These are phyloP conservation scores for Chaetophractus vellerosus DNA, from an alignment of 2,797 vertebrate genomes.

Conservation along the genomic window DNA sequence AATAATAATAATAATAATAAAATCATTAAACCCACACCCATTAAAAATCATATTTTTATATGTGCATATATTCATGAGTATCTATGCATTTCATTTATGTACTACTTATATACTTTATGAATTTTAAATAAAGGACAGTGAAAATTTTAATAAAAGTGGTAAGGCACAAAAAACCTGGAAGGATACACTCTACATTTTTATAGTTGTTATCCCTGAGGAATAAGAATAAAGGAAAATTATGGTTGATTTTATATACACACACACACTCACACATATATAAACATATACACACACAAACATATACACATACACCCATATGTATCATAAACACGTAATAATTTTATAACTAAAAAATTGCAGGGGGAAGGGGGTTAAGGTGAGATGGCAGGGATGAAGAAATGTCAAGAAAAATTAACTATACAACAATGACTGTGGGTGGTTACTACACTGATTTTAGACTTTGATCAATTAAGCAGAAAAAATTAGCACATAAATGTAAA, in stretches of 20 bases:
- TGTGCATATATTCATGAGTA: neutral
- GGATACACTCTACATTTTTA: constrained; percentile 12
- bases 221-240: constrained; percentile 36
- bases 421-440: neutral
- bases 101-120: constrained; percentile 22
- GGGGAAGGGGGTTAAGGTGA: neutral
- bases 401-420: constrained; percentile 39
- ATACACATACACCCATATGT: neutral
- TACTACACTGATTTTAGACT: neutral
- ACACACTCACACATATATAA: constrained; percentile 10
- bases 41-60: constrained; percentile 37
- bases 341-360: constrained; percentile 26
- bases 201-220: neutral
- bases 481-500: constrained; percentile 41
- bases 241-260: constrained; percentile 4
- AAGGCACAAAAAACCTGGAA: constrained; percentile 24
- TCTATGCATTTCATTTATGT: neutral
- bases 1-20: neutral
- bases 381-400: constrained; percentile 5
- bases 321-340: neutral
- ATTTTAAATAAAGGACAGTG: constrained; percentile 26
- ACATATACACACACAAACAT: neutral
- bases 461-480: constrained; percentile 36
- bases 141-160: constrained; percentile 9
- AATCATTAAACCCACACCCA: constrained; percentile 15